Evolutionary conservation across 2,797 vertebrate genomes (phyloP).

Genomic region (Micrastur ruficollis): DNA sequence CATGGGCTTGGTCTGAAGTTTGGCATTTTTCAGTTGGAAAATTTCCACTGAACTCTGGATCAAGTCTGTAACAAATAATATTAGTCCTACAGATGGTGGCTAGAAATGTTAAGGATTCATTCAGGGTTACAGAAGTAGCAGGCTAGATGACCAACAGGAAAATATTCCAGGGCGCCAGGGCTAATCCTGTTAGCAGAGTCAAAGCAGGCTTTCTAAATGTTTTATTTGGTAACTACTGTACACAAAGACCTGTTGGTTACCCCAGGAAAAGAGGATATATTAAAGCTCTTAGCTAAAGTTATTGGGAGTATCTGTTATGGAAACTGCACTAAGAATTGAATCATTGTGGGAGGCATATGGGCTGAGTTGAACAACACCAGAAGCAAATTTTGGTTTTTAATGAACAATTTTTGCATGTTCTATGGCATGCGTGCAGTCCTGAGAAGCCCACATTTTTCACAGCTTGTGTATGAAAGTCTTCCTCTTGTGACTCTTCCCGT

Average conservation of each 20-base stretch:
- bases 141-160: neutral
- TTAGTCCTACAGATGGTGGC: rapidly evolving
- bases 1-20: neutral
- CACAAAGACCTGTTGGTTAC: neutral
- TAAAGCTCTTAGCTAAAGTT: neutral
- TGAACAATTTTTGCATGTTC: neutral
- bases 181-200: neutral
- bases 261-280: neutral
- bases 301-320: neutral
- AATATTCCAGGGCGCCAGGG: neutral
- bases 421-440: neutral
- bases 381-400: neutral
- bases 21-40: neutral
- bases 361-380: neutral
- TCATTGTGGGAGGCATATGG: neutral
- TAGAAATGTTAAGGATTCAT: neutral
- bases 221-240: neutral
- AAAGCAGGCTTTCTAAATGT: neutral
- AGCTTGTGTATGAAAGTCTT: neutral
- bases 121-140: neutral
- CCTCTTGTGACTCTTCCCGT: neutral
- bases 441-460: neutral
- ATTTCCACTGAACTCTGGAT: neutral
- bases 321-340: neutral
- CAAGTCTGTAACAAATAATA: neutral